Percentiles rank a stretch among this genome's conserved stretches.
Conservation (phyloP, 2,888 invertebrate species). For the Psylliodes chrysocephalus region DNA sequence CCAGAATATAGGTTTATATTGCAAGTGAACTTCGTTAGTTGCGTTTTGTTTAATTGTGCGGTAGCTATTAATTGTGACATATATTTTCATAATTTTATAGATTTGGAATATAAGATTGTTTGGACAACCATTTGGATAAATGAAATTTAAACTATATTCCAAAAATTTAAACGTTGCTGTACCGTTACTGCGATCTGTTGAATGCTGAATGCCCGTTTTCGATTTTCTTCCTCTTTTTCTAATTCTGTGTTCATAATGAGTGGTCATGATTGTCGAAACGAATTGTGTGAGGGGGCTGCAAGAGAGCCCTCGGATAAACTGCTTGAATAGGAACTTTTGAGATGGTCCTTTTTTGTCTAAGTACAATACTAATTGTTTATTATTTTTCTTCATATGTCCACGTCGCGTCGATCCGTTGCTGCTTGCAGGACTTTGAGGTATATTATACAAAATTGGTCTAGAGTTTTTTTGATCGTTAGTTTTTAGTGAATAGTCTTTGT, state of each 20-base stretch:
- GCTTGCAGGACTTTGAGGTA: conserved; percentile 89
- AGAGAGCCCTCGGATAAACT: conserved; percentile 57
- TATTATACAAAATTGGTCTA: conserved; percentile 62
- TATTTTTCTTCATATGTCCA: conserved; percentile 67
- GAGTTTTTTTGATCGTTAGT: conserved; percentile 62
- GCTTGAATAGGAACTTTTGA: conserved; percentile 87
- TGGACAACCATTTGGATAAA: too few relatives aligned
- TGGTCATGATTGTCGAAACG: conserved; percentile 59
- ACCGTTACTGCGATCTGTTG: conserved; percentile 44
- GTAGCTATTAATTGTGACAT: too few relatives aligned
- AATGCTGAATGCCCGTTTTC: conserved; percentile 62
- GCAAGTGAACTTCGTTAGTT: too few relatives aligned
- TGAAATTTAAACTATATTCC: conserved; percentile 15
- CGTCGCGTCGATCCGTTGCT: conserved; percentile 77
- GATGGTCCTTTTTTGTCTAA: conserved; percentile 83
- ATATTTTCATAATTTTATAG: too few relatives aligned
- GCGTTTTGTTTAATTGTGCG: too few relatives aligned
- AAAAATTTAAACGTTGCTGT: conserved; percentile 28
- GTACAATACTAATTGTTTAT: conserved; percentile 71
- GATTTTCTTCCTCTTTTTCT: conserved; percentile 51
- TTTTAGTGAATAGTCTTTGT: conserved; percentile 61
- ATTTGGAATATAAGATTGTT: too few relatives aligned
- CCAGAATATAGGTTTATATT: too few relatives aligned
- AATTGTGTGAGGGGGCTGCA: conserved; percentile 39
- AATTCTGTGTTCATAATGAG: conserved; percentile 60